A percentile compares a stretch with the other conserved stretches of the same genome.
Conservation (phyloP, 2,797 vertebrate species). For the Propithecus deckenii region DNA sequence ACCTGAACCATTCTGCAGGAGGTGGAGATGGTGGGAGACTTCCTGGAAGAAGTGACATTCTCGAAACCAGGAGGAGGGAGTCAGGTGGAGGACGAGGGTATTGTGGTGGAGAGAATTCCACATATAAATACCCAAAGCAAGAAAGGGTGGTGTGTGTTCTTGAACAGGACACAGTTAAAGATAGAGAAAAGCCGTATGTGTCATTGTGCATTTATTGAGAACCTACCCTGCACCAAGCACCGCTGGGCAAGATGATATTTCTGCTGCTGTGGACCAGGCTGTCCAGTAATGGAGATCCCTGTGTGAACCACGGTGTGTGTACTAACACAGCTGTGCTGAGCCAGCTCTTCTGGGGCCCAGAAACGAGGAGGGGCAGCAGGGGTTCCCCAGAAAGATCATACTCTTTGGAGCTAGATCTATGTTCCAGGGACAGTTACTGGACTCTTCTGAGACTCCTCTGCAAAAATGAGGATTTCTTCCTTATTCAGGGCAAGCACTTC, state of each 20-base stretch:
- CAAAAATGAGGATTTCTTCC: background rate
- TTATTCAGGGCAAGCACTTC: fast-evolving
- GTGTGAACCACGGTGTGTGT: background rate
- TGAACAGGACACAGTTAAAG: background rate
- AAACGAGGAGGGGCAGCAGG: fast-evolving
- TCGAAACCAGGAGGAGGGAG: background rate
- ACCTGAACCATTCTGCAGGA: fast-evolving
- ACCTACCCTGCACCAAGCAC: background rate
- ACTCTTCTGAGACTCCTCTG: background rate
- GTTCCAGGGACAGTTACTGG: background rate
- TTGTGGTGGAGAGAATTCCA: background rate
- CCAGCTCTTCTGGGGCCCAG: background rate
- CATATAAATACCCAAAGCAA: background rate
- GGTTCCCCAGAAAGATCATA: background rate
- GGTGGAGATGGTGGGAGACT: background rate
- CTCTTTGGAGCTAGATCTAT: background rate
- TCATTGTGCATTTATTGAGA: background rate
- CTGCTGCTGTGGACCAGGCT: background rate
- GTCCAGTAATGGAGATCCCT: background rate
- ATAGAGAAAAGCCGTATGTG: fast-evolving
- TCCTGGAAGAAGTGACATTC: background rate
- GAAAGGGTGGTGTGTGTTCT: background rate
- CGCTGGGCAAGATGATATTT: background rate
- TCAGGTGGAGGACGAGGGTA: background rate
- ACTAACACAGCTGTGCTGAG: background rate